These are phyloP conservation scores for Sparidentex hasta DNA, from an alignment of 2,797 vertebrate genomes.

Conservation along the genomic window DNA sequence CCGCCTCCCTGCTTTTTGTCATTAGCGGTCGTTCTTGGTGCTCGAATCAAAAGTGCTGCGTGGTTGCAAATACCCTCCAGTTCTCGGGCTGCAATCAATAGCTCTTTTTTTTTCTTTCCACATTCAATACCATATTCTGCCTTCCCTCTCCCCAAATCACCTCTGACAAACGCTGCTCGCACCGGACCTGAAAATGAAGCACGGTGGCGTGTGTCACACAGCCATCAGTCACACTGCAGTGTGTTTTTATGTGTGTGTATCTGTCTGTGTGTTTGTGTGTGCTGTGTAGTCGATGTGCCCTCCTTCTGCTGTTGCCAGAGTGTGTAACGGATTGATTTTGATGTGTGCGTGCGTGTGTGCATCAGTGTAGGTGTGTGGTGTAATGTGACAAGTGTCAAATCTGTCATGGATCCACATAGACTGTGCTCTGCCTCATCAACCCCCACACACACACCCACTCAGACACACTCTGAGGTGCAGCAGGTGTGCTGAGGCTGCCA, in stretches of 20 bases:
- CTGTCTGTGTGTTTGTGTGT: background rate
- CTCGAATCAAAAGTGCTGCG: slow-evolving; percentile 54
- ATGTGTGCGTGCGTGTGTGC: slow-evolving; percentile 27
- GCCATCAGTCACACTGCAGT: slow-evolving; percentile 43
- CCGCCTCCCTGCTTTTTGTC: slow-evolving; percentile 43
- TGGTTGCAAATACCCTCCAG: slow-evolving; percentile 41
- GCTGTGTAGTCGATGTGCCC: too few relatives aligned
- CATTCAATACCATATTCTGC: slow-evolving; percentile 42
- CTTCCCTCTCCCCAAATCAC: slow-evolving; percentile 56
- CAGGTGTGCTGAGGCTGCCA: slow-evolving; percentile 37
- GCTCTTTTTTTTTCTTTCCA: slow-evolving; percentile 28
- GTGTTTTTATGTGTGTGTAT: slow-evolving; percentile 21
- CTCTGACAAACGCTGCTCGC: slow-evolving; percentile 49
- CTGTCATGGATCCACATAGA: slow-evolving; percentile 46
- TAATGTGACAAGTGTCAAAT: slow-evolving; percentile 58
- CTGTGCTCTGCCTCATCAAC: slow-evolving; percentile 11
- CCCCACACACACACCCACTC: slow-evolving; percentile 17
- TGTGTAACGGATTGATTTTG: slow-evolving; percentile 55
- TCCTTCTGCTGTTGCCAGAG: slow-evolving; percentile 33
- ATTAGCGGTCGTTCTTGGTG: slow-evolving; percentile 44
- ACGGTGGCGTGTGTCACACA: slow-evolving; percentile 35
- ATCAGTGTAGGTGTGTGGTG: slow-evolving; percentile 33
- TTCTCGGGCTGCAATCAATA: slow-evolving; percentile 61
- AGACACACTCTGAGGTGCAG: slow-evolving; percentile 17
- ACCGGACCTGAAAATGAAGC: slow-evolving; percentile 48